Base-by-base conservation (phyloP, 2,888 invertebrate genomes). In the Zelleria hepariella region DNA sequence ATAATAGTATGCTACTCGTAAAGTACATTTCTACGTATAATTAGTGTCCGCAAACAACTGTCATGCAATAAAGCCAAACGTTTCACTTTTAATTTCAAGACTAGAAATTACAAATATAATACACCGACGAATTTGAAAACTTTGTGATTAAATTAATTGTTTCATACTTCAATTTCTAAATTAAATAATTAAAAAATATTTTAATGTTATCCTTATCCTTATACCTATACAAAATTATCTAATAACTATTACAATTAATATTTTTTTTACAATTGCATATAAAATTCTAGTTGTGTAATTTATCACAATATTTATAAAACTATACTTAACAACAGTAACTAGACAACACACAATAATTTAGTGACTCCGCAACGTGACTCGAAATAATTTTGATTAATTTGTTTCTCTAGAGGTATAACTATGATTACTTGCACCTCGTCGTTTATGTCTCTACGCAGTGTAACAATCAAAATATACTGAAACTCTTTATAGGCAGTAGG, bases 291-390 rank as follows among this genome's bases (percentile, higher is more conserved):
- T 69, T 68, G 69, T 72, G 77, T 76, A 75, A 42, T 74, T 78
- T 83, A 82, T 83, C 83, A 83, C 83, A 83, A 73, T 75, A 75
- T 73, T 74, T 65, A 65, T 64, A 65, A 65, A 69, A 66, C 72
- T 70, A 72, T 68, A 64, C 71, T 72, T 60, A 76, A 70, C 72
- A 60, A 75, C 76, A 68, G 58, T 73, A 75, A 77, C 72, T 74
- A 74, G 71, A 75, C 73, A 78, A 80, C 75, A 70, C 75, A 75
- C 73, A 78, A 82, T 83, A 82, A 80, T 80, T 82, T 82, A 83
- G 78, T 85, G 82, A 86, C 84, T 83, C 69, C 68, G 65, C 72
- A 68, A 73, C 57, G 24, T 78, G 77, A 81, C 80, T 80, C 32
- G 32, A 42, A 15, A 42, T 42, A 42, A 15, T 42, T 42, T 42